Conservation (phyloP, 2,888 invertebrate genomes). For the Griposia aprilina region DNA sequence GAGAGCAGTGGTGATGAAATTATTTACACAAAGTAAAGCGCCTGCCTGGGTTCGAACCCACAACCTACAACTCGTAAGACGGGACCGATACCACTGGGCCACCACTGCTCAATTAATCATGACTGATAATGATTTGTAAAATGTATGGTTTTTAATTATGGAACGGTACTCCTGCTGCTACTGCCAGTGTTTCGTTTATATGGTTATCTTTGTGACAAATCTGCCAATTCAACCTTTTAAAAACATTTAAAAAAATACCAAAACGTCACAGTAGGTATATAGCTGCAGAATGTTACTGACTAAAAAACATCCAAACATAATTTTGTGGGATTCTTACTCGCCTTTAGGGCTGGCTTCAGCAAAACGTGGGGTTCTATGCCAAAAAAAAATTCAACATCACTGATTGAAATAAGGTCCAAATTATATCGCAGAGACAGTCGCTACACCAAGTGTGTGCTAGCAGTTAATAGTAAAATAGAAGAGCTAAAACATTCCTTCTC, state of each 20-base stretch:
- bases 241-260: no score
- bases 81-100: no score
- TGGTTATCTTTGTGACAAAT: background rate
- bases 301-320: background rate
- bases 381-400: no score
- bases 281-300: background rate
- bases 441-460: background rate
- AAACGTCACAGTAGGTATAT: no score
- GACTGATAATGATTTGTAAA: conserved; percentile 23
- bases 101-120: conserved; percentile 5
- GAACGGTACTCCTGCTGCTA: background rate
- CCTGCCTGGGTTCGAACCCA: no score
- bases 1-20: no score
- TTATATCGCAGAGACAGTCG: background rate
- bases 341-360: background rate
- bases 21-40: no score
- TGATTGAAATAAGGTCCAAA: background rate
- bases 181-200: conserved; percentile 9
- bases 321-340: background rate
- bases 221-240: no score
- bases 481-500: background rate
- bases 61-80: no score
- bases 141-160: background rate
- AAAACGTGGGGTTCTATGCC: background rate
- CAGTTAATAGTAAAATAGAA: background rate